Evolutionary conservation across 1,140 invertebrate genomes (phyloP), one percentile per base, ranked within the genome.

Genomic region (Drosophila ficusphila): DNA sequence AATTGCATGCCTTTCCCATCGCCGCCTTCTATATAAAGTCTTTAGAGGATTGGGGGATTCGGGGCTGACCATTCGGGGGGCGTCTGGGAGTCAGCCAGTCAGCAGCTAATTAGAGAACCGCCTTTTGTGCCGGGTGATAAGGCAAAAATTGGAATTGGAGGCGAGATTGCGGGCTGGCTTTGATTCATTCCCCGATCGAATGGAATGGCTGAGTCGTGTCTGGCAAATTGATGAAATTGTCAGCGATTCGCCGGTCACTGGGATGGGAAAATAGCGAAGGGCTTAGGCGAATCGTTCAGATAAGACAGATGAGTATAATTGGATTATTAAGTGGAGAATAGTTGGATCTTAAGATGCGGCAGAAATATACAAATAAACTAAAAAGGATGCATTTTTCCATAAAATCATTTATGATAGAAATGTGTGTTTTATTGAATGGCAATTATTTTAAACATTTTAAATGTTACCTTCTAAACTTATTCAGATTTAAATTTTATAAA

Each of bases 1-100:
- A 82, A 83, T 83, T 78, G 79, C 79, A 82, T 82, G 74, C 78
- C 78, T 78, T 52, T 78, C 34, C 78, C 65, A 77, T 36, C 68
- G 79, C 51, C 64, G 64, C 51, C 77, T 56, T 25, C 64, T 49
- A 51, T 52, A 29, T 14, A 44, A 64, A 14, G 29, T 33, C 51
- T 23, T 23, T 9, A 14, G 21, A 16, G 48, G 11, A 51, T 16
- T 46, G 3, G 21, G 29, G 36, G 19, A 12, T 29, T 44, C 57
- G 52, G 49, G 2, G 27, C 34, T 57, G 74, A 11, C 36, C 61
- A 38, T n/a, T 39, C 34, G n/a, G 56, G 58, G 12, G 56, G 29
- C 25, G 62, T 33, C 44, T 36, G 46, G 62, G 62, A 67, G 61
- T 61, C 58, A 62, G 33, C 42, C 61, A 65, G 61, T 65, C 60